Evolutionary conservation across 37 sponge, comb jelly and placozoan genomes (phyloP).

Genomic region (Lycopodina hypogea): DNA sequence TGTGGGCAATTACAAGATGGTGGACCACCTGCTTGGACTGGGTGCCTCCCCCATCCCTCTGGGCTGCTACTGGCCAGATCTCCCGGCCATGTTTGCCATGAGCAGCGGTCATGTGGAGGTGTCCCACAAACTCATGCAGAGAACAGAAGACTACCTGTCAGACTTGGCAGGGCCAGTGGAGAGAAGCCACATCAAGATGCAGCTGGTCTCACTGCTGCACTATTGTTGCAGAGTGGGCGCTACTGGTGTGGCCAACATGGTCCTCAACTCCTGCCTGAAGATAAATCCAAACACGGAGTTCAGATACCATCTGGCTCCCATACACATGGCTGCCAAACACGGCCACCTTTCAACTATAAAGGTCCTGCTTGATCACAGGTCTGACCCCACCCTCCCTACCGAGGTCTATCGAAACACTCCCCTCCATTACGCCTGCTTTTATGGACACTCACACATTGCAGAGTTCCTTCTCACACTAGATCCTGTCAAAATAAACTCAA

Average conservation of each 20-base stretch:
- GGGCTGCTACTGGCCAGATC: slow-evolving; percentile 51
- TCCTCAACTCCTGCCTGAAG: slow-evolving; percentile 15
- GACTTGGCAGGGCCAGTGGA: slow-evolving; percentile 7
- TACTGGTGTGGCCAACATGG: slow-evolving; percentile 21
- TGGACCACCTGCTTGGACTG: slow-evolving; percentile 34
- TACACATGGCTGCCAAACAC: slow-evolving; percentile 48
- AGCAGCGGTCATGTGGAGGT: slow-evolving; percentile 6
- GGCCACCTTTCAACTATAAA: slow-evolving; percentile 42
- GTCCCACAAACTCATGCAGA: slow-evolving; percentile 34
- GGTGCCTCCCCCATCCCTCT: slow-evolving; percentile 55
- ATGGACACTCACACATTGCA: slow-evolving; percentile 44
- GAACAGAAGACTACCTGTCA: slow-evolving; percentile 11
- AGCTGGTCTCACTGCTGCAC: slow-evolving; percentile 47
- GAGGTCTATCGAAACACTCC: slow-evolving; percentile 54
- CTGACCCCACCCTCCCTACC: slow-evolving; percentile 23
- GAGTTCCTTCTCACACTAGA: slow-evolving; percentile 15
- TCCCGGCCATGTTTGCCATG: slow-evolving; percentile 49
- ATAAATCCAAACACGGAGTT: slow-evolving; percentile 42
- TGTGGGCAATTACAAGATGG: slow-evolving; percentile 33
- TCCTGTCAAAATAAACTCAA: slow-evolving; percentile 34
- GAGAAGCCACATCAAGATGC: slow-evolving; percentile 41
- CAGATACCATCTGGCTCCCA: slow-evolving; percentile 32
- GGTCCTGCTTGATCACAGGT: slow-evolving; percentile 27
- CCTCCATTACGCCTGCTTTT: slow-evolving; percentile 68
- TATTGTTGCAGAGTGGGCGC: slow-evolving; percentile 35